Evolutionary conservation across 2,797 vertebrate species (phyloP).

Genomic region (Euphonia xanthogaster): DNA sequence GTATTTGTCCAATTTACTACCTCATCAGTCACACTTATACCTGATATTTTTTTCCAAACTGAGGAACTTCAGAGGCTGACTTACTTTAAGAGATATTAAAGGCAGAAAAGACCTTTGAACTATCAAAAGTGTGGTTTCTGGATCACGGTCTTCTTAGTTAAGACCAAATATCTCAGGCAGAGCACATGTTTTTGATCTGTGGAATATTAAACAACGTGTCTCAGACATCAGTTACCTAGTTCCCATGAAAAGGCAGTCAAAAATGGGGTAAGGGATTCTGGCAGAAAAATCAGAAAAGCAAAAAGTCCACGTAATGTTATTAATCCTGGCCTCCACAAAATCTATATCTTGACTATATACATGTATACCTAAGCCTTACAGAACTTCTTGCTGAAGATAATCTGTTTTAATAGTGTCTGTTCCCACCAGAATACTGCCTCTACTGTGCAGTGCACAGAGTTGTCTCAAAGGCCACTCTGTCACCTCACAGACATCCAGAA

Average conservation of each 20-base stretch:
- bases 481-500: neutral
- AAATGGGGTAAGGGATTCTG: neutral
- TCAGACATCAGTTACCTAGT: neutral
- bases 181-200: neutral
- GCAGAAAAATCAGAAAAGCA: neutral
- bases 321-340: neutral
- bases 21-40: neutral
- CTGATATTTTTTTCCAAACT: neutral
- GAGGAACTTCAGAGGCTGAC: neutral
- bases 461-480: neutral
- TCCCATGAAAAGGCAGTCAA: neutral
- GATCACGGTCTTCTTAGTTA: neutral
- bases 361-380: neutral
- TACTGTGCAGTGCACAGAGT: fast-evolving
- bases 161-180: neutral
- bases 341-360: neutral
- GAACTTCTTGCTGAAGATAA: neutral
- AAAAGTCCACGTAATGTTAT: neutral
- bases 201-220: neutral
- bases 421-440: neutral
- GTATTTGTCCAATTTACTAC: neutral
- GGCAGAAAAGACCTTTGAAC: neutral
- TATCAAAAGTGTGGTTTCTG: neutral
- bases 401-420: neutral
- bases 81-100: neutral